Conservation (phyloP, 2,888 invertebrate species). For the Imbricaverruca yamaguchii region DNA sequence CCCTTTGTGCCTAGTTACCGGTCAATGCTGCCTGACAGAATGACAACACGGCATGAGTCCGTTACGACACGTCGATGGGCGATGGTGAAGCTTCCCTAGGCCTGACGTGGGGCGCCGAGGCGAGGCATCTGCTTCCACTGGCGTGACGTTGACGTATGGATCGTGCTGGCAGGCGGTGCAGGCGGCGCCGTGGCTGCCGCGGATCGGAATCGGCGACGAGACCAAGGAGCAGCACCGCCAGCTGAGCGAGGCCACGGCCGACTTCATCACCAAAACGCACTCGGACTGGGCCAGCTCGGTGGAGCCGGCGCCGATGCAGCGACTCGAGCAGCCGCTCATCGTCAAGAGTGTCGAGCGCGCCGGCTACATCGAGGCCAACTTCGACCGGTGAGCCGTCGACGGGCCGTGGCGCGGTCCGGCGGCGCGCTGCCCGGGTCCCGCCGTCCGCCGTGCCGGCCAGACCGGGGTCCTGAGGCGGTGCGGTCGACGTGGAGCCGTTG, state of each 20-base stretch:
- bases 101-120: no score
- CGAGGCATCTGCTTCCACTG: no score
- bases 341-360: slow-evolving; percentile 53
- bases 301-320: slow-evolving; percentile 42
- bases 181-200: slow-evolving; percentile 64
- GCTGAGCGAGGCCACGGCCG: slow-evolving; percentile 41
- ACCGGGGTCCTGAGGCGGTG: background rate
- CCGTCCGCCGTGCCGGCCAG: background rate
- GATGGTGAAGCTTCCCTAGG: no score
- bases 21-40: no score
- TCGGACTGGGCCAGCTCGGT: slow-evolving; percentile 43
- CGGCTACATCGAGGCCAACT: slow-evolving; percentile 68
- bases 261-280: slow-evolving; percentile 49
- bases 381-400: slow-evolving; percentile 54
- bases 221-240: slow-evolving; percentile 59
- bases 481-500: no score
- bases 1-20: no score
- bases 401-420: background rate
- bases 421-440: background rate
- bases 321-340: slow-evolving; percentile 61
- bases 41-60: no score
- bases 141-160: no score
- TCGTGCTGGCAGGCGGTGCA: slow-evolving; percentile 49
- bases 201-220: slow-evolving; percentile 62
- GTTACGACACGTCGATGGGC: no score